Conservation (phyloP, 2,888 invertebrate genomes). For the Heliconius charithonia region DNA sequence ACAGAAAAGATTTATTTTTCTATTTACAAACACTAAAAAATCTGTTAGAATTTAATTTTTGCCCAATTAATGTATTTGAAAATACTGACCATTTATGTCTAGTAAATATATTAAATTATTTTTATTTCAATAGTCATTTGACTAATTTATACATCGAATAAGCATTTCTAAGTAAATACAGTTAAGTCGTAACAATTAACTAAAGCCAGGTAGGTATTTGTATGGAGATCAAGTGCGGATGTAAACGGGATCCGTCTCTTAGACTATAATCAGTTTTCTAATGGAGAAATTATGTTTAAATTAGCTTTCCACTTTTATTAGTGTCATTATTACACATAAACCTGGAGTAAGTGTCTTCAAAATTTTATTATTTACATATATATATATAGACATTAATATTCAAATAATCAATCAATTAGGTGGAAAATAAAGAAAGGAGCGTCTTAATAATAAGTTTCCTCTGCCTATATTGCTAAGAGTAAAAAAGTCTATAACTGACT, state of each 20-base stretch:
- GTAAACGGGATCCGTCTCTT: conserved; percentile 31
- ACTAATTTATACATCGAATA: not conserved
- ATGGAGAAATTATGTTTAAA: conserved; percentile 13
- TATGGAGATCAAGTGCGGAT: conserved; percentile 21
- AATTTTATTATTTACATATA: too few relatives aligned
- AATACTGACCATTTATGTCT: not conserved
- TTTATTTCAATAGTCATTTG: not conserved
- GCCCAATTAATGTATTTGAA: too few relatives aligned
- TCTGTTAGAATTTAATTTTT: too few relatives aligned
- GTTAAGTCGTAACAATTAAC: not conserved
- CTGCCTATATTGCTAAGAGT: too few relatives aligned
- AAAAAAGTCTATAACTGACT: too few relatives aligned
- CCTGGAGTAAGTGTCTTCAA: not conserved
- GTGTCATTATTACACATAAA: not conserved
- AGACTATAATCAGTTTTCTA: conserved; percentile 32
- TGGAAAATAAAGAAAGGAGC: too few relatives aligned
- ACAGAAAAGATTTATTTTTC: too few relatives aligned
- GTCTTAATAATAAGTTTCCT: too few relatives aligned
- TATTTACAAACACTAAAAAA: too few relatives aligned
- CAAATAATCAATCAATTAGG: too few relatives aligned
- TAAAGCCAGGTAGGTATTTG: not conserved
- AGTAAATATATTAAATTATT: not conserved
- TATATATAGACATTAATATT: too few relatives aligned
- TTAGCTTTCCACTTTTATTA: conserved; percentile 18
- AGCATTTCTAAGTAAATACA: conserved; percentile 18